Evolutionary conservation across 2,797 vertebrate genomes (phyloP).

Genomic region (Molossus alvarezi): DNA sequence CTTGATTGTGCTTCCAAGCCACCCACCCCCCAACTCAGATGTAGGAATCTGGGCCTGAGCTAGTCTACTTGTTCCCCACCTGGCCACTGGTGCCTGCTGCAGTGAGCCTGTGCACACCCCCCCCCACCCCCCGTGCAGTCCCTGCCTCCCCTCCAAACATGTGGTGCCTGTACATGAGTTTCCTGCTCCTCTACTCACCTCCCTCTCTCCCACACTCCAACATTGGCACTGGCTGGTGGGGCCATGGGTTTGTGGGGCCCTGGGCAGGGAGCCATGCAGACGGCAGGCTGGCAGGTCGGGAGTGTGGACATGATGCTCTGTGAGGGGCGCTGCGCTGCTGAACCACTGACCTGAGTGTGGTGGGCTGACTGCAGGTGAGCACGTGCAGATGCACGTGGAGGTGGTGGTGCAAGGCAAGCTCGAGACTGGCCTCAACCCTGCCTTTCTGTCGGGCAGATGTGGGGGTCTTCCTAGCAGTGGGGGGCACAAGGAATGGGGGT

Average conservation of each 20-base stretch:
- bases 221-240: no score
- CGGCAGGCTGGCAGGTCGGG: fast-evolving
- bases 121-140: no score
- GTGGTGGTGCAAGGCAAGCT: neutral
- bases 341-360: neutral
- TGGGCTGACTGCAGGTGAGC: no score
- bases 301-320: neutral
- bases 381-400: neutral
- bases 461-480: no score
- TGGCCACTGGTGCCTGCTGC: neutral
- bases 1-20: no score
- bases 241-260: neutral
- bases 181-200: no score
- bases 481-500: no score
- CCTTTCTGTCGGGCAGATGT: neutral
- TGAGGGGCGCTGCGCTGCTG: neutral
- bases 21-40: neutral
- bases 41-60: no score
- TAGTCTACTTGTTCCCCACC: neutral
- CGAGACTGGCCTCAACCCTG: no score
- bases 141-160: neutral
- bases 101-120: neutral
- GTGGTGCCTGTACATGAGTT: neutral
- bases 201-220: no score
- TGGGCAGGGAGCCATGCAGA: neutral